Base-by-base conservation (phyloP, 2,797 vertebrate genomes). In the Sebastes oblongus region DNA sequence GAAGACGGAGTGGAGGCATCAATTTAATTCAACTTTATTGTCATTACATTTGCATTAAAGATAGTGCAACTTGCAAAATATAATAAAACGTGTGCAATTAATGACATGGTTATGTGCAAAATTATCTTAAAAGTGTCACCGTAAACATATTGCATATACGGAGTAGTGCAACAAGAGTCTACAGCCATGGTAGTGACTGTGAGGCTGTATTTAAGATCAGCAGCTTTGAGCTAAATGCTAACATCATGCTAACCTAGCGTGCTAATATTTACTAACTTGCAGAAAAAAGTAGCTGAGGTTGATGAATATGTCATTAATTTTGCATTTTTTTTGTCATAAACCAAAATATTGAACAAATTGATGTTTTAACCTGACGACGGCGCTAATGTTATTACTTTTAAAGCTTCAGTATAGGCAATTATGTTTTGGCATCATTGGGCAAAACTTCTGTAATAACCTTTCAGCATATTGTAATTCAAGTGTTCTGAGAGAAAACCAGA, bases 391-490 rank as follows among this genome's bases (percentile, higher is more conserved):
- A 46, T 16, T 46, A 46, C 16, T 46, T 13, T 46, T 46, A 46
- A 18, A 16, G 39, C 39, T 42, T 6, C 39, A 42, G 39, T 42
- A 42, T 42, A 42, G 39, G 39, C 3, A 42, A 46, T 8, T 8
- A 18, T 18, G 14, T 18, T 18, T 46, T 18, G 42, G 16, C 42
- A 46, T 46, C 16, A 18, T 18, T 18, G 16, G 42, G 16, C 16
- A 46, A 46, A 18, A 18, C 0, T 52, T n/a, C 18, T 0, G 4
- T 52, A 20, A 52, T 52, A 52, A 20, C 46, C 46, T 52, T n/a
- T 46, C 42, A 46, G 42, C 14, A 46, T 18, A 46, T 46, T 46
- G 42, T 46, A 0, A 18, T 46, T 46, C 42, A 46, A 46, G 42
- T 46, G 42, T 18, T 46, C 42, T 46, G 0, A 46, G 42, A 46